Conservation (phyloP, 2,888 invertebrate species). For the Heteromyza rotundicornis region DNA sequence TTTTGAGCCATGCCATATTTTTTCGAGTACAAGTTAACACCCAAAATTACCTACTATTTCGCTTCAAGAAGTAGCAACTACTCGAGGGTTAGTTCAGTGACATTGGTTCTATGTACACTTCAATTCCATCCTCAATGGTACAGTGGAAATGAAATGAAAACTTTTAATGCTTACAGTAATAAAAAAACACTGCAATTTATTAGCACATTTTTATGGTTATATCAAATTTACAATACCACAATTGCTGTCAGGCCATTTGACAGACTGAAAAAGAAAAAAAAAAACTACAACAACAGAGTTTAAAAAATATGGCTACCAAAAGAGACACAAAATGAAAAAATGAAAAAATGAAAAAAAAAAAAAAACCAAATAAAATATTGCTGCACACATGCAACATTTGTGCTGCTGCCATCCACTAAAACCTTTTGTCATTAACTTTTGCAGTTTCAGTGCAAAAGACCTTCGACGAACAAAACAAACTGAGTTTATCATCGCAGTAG, state of each 20-base stretch:
- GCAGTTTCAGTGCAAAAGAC: conserved; percentile 9
- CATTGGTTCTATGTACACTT: too few species aligned
- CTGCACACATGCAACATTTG: conserved; percentile 1
- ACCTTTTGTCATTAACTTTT: background rate
- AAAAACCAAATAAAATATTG: too few species aligned
- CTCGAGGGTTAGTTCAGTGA: too few species aligned
- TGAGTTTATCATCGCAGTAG: conserved; percentile 6
- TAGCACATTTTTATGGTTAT: background rate
- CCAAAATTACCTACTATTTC: too few species aligned
- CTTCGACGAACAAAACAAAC: background rate
- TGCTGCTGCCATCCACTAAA: background rate
- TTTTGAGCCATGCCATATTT: too few species aligned
- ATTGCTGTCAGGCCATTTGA: background rate
- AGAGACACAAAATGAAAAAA: conserved; percentile 3
- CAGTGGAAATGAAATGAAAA: too few species aligned
- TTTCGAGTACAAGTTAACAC: too few species aligned
- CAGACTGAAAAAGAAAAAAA: conserved; percentile 7
- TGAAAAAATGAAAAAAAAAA: too few species aligned
- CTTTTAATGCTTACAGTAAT: too few species aligned
- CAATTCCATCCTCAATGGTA: too few species aligned
- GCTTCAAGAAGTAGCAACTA: too few species aligned
- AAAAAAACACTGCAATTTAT: too few species aligned
- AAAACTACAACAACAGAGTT: background rate
- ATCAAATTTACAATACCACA: background rate
- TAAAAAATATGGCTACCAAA: conserved; percentile 11